Evolutionary conservation across 2,113 vertebrate genomes (phyloP), one percentile per base, ranked within the genome.

Genomic region (Entelurus aequoreus): DNA sequence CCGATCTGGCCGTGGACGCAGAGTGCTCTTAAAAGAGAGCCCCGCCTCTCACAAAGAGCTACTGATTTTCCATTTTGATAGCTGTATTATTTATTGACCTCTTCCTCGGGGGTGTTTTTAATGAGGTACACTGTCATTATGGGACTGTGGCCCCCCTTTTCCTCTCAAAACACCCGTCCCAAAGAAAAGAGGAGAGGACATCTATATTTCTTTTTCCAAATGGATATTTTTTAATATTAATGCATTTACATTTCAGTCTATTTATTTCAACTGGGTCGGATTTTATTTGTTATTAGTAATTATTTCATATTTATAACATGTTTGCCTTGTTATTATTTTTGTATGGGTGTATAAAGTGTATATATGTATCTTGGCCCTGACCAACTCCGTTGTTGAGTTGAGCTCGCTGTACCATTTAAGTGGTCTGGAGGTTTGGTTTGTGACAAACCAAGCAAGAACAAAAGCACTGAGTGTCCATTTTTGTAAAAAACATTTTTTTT

Each of bases 61-160:
- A 89, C 86, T 88, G 81, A 79, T 71, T 64, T 73, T 57, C 50
- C 54, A 16, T 64, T 87, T 78, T 80, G 50, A 80, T 78, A 86
- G 65, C 68, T 87, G 79, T 76, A 28, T 84, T 85, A 90, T 90
- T 91, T 90, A 90, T 91, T 92, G 77, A 88, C 89, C 69, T 78
- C 76, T 79, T 87, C 70, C 74, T 79, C 87, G 79, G 80, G 84
- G 87, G 84, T 88, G 81, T 88, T 87, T 28, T 79, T 75, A 88
- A 89, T 90, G 89, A 90, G 90, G 90, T 91, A 91, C 90, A 89
- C 88, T 90, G 84, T 89, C 87, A 75, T 73, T 75, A 51, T 60
- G 72, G 84, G 81, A 66, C 81, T 71, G 68, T 60, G 53, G 69
- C 66, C 66, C 68, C 67, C 68, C 16, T 13, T 61, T 40, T 51